phyloP scores from a whole-genome alignment of 2,888 invertebrate species.

The Cylindroiulus punctatus region DNA sequence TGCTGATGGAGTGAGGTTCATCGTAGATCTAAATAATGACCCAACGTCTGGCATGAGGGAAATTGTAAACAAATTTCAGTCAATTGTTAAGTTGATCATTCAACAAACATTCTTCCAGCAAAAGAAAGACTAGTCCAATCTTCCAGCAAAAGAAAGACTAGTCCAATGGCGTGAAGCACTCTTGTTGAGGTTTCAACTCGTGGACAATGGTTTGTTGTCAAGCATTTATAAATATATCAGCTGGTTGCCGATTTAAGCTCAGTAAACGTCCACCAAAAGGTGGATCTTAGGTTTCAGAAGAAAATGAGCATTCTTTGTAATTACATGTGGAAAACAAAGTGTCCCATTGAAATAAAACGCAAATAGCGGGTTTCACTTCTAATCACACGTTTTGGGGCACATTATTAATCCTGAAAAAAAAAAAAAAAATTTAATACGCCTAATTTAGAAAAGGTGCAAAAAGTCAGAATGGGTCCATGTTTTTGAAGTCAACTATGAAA shows the following conservation, averaged over 20 bases:
- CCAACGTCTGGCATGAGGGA: background rate
- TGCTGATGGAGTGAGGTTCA: background rate
- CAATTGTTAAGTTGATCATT: background rate
- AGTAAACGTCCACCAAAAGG: background rate
- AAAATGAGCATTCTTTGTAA: constrained; percentile 17
- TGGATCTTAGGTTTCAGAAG: background rate
- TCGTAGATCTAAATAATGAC: background rate
- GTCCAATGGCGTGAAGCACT: background rate
- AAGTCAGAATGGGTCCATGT: too few species aligned
- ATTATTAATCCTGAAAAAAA: constrained; percentile 16
- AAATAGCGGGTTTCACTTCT: background rate
- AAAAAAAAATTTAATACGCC: background rate
- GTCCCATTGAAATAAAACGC: background rate
- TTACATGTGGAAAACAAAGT: background rate
- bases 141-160: background rate
- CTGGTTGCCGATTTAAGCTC: constrained; percentile 12
- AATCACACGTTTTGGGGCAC: constrained; percentile 34
- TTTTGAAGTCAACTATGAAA: too few species aligned
- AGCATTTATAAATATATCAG: background rate
- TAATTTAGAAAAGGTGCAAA: background rate
- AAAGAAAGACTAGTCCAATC: background rate
- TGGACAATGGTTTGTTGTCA: background rate
- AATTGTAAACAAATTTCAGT: background rate
- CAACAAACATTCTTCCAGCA: background rate
- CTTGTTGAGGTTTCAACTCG: background rate